phyloP scores from a whole-genome alignment of 2,113 vertebrate genomes.

The Chlamydotis undulata region DNA sequence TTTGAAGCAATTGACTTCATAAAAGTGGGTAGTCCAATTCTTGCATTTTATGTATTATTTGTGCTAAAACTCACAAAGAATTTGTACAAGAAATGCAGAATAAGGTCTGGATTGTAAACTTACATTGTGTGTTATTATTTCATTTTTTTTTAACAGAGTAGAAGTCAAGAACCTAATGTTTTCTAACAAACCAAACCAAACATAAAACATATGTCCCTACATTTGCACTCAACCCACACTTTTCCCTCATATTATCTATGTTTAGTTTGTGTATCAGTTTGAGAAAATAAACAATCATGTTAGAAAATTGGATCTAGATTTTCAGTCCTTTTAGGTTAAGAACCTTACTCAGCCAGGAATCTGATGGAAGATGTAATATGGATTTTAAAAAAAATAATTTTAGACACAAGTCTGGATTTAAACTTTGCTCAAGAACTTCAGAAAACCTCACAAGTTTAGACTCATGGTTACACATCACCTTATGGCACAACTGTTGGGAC shows the following conservation, averaged over 20 bases:
- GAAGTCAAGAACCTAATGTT: background rate
- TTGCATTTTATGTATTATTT: background rate
- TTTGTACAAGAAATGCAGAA: background rate
- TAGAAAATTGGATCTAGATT: background rate
- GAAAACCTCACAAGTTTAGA: background rate
- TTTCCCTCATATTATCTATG: background rate
- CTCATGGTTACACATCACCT: background rate
- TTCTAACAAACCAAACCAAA: background rate
- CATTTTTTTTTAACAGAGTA: background rate
- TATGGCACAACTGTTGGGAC: background rate
- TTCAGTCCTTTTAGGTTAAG: background rate
- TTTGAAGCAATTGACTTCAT: background rate
- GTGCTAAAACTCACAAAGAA: background rate
- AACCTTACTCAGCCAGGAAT: background rate
- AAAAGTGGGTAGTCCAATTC: background rate
- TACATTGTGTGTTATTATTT: background rate
- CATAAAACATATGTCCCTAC: background rate
- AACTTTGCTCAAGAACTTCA: background rate
- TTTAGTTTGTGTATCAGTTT: background rate
- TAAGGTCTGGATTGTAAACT: background rate
- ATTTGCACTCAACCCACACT: background rate
- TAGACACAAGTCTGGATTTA: background rate
- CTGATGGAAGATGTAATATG: background rate
- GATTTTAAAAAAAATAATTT: background rate
- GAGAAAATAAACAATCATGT: accelerated